Percentiles rank a stretch among this genome's conserved stretches.
phyloP scores from a whole-genome alignment of 2,113 vertebrate species.

The Laterallus jamaicensis region DNA sequence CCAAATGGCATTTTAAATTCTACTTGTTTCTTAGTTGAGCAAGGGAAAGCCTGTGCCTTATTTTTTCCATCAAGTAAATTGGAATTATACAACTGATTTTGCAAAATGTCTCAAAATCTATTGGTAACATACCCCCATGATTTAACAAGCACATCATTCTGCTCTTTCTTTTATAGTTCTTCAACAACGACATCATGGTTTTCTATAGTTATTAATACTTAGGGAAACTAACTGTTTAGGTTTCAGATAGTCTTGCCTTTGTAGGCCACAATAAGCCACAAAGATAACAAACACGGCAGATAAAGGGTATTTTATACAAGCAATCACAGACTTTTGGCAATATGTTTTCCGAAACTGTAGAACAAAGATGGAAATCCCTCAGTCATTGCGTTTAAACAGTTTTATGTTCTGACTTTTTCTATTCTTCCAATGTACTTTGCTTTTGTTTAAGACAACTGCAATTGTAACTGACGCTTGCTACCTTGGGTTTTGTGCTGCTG shows the following conservation, averaged over 20 bases:
- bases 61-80: background rate
- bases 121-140: background rate
- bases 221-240: background rate
- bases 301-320: background rate
- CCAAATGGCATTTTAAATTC: background rate
- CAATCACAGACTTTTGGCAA: background rate
- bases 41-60: background rate
- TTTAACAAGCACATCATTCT: background rate
- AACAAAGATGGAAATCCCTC: background rate
- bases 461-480: background rate
- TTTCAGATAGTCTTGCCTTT: background rate
- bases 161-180: background rate
- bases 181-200: background rate
- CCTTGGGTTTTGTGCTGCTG: background rate
- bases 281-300: background rate
- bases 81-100: background rate
- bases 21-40: background rate
- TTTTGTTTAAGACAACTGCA: conserved; percentile 9
- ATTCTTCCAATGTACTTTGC: background rate
- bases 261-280: background rate
- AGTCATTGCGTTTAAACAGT: background rate
- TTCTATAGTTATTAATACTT: background rate
- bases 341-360: background rate
- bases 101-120: background rate
- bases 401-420: background rate